phyloP scores from a whole-genome alignment of 2,797 vertebrate genomes.

The Cynopterus sphinx region DNA sequence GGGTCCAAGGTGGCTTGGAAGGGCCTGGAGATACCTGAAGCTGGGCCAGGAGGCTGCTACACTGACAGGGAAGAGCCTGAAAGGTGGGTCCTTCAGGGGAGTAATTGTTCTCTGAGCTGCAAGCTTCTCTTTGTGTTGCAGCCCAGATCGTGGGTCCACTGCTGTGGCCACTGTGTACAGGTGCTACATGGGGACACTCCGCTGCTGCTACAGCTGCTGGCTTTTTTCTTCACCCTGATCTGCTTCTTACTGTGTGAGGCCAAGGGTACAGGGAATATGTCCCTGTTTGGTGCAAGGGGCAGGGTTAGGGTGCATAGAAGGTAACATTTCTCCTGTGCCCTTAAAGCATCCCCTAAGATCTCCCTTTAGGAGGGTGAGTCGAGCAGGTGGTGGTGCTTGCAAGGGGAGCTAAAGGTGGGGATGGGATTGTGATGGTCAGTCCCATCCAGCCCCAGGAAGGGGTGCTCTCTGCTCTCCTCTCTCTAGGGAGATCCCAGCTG shows the following conservation, averaged over 20 bases:
- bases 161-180: not conserved
- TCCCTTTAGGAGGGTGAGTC: not conserved
- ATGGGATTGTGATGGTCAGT: not conserved
- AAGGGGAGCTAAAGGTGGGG: not conserved
- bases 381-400: no score
- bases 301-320: not conserved
- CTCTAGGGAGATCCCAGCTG: not conserved
- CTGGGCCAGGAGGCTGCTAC: not conserved
- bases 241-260: constrained; percentile 25
- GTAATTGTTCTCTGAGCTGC: not conserved
- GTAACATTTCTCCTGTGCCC: not conserved
- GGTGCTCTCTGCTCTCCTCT: not conserved
- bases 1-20: not conserved
- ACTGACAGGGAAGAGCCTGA: not conserved
- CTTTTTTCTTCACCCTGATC: not conserved
- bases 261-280: not conserved
- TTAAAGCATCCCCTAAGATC: not conserved
- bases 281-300: not conserved
- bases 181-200: not conserved
- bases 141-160: not conserved
- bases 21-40: not conserved
- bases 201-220: not conserved
- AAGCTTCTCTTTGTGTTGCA: not conserved
- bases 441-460: not conserved
- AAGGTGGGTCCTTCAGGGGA: not conserved